Conservation (phyloP, 2,113 vertebrate genomes). For the Orientallactaga bullata region DNA sequence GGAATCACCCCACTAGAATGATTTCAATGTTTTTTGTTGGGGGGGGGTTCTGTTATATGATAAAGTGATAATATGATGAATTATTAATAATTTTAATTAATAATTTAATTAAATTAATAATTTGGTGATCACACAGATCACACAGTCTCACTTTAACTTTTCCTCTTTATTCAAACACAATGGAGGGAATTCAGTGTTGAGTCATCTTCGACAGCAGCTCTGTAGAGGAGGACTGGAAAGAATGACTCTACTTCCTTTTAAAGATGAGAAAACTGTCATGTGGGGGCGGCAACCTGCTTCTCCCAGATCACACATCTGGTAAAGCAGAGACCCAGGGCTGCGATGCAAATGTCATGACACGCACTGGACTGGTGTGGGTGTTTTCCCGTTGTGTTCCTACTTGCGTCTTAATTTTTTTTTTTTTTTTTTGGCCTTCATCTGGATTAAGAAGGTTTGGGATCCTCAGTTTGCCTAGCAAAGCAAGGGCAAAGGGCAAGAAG, state of each 20-base stretch:
- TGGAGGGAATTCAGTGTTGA: background rate
- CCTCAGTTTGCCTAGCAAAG: background rate
- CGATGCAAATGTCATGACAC: background rate
- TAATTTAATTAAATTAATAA: too few relatives aligned
- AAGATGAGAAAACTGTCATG: background rate
- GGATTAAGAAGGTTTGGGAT: background rate
- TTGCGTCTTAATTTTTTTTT: background rate
- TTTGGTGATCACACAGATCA: too few relatives aligned
- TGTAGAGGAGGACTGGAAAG: constrained; percentile 25
- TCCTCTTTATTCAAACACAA: background rate
- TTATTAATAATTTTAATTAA: background rate
- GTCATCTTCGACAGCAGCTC: background rate
- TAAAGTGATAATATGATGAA: background rate
- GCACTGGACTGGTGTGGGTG: background rate
- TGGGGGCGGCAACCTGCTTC: background rate
- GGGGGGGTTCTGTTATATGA: background rate
- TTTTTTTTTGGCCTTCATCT: background rate
- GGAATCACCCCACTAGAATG: background rate
- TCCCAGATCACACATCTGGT: background rate
- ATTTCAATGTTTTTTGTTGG: background rate
- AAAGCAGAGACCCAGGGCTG: background rate
- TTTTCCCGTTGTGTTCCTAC: background rate
- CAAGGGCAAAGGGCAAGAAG: background rate
- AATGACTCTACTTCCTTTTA: constrained; percentile 42
- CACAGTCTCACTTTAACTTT: background rate